Evolutionary conservation across 30 jellyfish, hydroid and myxozoan species (phyloP).

Genomic region (Aurelia aurita complex sp. Pacific): DNA sequence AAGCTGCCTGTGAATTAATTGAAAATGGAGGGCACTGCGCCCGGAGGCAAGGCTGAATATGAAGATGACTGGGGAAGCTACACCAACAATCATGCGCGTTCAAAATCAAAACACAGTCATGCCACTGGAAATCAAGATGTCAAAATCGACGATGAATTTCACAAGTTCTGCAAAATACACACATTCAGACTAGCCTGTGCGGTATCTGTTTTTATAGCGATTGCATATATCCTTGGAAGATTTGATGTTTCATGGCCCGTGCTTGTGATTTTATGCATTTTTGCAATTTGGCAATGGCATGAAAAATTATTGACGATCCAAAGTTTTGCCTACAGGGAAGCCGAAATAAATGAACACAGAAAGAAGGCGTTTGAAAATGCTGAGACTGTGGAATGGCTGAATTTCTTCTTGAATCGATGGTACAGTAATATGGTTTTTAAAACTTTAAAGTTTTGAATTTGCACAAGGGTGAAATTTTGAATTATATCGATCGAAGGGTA

Average conservation of each 20-base stretch:
- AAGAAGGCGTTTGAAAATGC: constrained; percentile 90
- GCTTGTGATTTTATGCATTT: constrained; percentile 59
- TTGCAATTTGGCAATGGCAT: constrained; percentile 93
- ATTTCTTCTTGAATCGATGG: constrained; percentile 93
- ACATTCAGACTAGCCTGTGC: constrained; percentile 77
- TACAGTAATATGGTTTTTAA: not conserved
- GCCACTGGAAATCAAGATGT: constrained; percentile 6
- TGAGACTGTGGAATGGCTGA: constrained; percentile 97
- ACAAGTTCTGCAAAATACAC: constrained; percentile 55
- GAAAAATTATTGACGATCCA: constrained; percentile 67
- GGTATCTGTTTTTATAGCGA: constrained; percentile 63
- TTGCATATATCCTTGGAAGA: constrained; percentile 80
- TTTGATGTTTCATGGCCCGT: constrained; percentile 77
- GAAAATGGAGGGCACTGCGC: constrained; percentile 21
- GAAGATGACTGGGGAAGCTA: not conserved
- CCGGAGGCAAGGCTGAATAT: not conserved
- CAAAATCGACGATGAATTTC: constrained; percentile 44
- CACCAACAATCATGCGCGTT: too few species aligned
- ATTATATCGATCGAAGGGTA: too few species aligned
- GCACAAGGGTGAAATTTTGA: too few species aligned
- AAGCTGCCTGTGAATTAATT: too few species aligned
- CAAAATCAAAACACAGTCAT: not conserved
- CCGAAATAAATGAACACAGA: constrained; percentile 87
- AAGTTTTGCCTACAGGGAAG: constrained; percentile 85
- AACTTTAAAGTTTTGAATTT: too few species aligned